Evolutionary conservation across 2,113 vertebrate species (phyloP), one percentile per base, ranked within the genome.

Genomic region (Lepus europaeus): DNA sequence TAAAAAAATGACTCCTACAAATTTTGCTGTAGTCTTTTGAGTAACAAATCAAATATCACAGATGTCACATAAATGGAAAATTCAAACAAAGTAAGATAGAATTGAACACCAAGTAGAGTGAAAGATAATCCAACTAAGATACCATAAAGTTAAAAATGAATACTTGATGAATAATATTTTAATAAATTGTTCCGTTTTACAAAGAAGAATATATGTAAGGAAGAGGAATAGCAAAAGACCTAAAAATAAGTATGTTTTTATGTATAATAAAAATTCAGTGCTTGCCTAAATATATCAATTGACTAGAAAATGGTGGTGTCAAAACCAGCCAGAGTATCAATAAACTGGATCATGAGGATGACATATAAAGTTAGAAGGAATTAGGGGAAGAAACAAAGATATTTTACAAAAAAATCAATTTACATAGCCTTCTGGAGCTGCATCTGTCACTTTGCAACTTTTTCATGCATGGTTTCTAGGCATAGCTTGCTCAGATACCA

Each of bases 31-130:
- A 5, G 14, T 64, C 22, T 29, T 95, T 85, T 89, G 39, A 56
- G 19, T 73, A 95, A 73, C n/a, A 80, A n/a, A 76, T 87, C 72
- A 70, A 73, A 69, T 66, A 70, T 64, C 31, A 11, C 69, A 92
- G 53, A 81, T 78, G 85, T 14, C 74, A 86, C 23, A 64, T 29
- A 88, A 95, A 89, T 36, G 20, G 39, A 74, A 82, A 95, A 53
- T 79, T 70, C 68, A 94, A 92, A 93, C 61, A 77, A 84, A 94
- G 29, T 20, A 59, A 87, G 94, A 87, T 81, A 81, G 96, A 95
- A 53, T 25, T 51, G 66, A 94, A 19, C 70, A 31, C 51, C 64
- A 95, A 82, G 25, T 19, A 51, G 29, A 90, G 56, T 59, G 64
- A 87, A 82, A 86, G 36, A 90, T 92, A 95, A 93, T 85, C 9